Percentiles rank a stretch among this genome's conserved stretches.
Conservation (phyloP, 1,140 invertebrate genomes). For the Eueides isabella region DNA sequence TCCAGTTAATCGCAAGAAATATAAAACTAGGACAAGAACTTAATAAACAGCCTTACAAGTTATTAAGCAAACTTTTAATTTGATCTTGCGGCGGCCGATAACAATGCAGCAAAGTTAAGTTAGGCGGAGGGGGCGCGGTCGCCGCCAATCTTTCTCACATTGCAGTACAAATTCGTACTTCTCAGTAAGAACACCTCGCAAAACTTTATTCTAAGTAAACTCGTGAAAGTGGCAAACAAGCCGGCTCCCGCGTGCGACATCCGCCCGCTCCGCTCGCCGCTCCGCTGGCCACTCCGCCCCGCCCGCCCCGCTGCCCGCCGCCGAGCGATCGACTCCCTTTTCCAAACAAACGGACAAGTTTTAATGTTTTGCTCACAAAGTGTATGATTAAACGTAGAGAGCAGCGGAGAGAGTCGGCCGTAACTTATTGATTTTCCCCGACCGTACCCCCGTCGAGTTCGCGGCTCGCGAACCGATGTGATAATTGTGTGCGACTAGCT, state of each 20-base stretch:
- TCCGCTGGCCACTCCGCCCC: conserved; percentile 41
- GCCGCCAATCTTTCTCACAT: conserved; percentile 74
- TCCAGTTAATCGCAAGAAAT: conserved; percentile 46
- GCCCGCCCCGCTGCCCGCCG: conserved; percentile 32
- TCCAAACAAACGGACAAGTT: conserved; percentile 81
- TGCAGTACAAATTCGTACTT: conserved; percentile 79
- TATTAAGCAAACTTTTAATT: conserved; percentile 76
- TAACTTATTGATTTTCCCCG: conserved; percentile 83
- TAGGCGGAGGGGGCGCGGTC: conserved; percentile 57
- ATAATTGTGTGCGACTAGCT: conserved; percentile 54
- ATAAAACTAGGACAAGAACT: conserved; percentile 56
- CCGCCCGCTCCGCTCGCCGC: conserved; percentile 46
- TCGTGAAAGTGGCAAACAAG: conserved; percentile 54
- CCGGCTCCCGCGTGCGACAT: conserved; percentile 41
- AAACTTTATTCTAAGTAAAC: conserved; percentile 81
- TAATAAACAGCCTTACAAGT: conserved; percentile 59
- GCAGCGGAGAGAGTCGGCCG: conserved; percentile 80
- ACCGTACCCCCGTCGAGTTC: conserved; percentile 78
- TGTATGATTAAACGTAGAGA: conserved; percentile 81
- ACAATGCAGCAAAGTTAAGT: conserved; percentile 77
- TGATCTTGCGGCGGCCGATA: conserved; percentile 69
- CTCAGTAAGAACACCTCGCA: conserved; percentile 79
- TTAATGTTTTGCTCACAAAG: conserved; percentile 82
- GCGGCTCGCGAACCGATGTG: conserved; percentile 71
- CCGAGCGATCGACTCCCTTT: conserved; percentile 60